phyloP scores from a whole-genome alignment of 2,797 vertebrate genomes.

The Monodelphis domestica region DNA sequence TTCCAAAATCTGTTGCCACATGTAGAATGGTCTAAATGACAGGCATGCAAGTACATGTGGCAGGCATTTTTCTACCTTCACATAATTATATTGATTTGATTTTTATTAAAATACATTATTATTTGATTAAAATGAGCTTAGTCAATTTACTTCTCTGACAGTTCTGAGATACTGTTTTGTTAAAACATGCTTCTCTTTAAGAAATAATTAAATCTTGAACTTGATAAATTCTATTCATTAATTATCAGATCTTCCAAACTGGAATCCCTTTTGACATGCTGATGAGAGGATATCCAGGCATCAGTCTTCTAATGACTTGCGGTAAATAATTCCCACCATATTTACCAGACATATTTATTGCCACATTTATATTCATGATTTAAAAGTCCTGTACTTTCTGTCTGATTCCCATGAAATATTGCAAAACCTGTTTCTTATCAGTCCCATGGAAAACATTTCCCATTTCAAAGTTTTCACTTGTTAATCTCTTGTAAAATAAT shows the following conservation, averaged over 20 bases:
- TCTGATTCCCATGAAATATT: background rate
- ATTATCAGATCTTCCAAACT: conserved; percentile 51
- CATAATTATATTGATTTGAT: conserved; percentile 58
- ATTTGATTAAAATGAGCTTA: conserved; percentile 67
- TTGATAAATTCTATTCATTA: conserved; percentile 57
- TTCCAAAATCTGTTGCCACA: background rate
- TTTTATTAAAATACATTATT: conserved; percentile 74
- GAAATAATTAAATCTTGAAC: conserved; percentile 61
- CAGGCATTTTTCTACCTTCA: conserved; percentile 59
- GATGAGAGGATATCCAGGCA: conserved; percentile 25
- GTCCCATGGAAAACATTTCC: conserved; percentile 16
- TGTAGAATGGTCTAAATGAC: conserved; percentile 32
- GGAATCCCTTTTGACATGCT: conserved; percentile 56
- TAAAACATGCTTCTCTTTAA: conserved; percentile 65
- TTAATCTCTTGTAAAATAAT: conserved; percentile 6
- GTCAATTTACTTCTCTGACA: conserved; percentile 68
- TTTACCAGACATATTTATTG: background rate
- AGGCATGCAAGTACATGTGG: conserved; percentile 34
- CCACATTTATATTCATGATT: conserved; percentile 14
- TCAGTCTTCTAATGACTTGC: background rate
- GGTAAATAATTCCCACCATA: conserved; percentile 39
- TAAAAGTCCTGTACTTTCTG: conserved; percentile 33
- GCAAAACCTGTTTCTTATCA: conserved; percentile 13
- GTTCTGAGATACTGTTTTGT: conserved; percentile 51
- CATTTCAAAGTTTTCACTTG: background rate